Evolutionary conservation across 1,140 invertebrate genomes (phyloP).

Genomic region (Drosophila bipectinata): DNA sequence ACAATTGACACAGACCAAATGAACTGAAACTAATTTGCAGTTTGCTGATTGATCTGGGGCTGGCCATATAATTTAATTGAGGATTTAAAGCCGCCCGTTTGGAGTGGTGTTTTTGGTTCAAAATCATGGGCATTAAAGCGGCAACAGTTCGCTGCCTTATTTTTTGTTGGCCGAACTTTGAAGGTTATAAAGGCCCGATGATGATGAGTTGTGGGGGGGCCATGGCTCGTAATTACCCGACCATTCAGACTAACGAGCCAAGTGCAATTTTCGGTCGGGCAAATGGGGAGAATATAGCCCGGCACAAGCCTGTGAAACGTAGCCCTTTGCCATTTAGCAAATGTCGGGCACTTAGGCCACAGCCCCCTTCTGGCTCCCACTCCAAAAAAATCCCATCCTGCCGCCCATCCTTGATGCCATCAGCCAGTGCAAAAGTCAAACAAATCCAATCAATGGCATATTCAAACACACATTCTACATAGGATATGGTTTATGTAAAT

Average conservation of each 20-base stretch:
- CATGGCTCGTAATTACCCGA: constrained; percentile 56
- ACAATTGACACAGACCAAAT: constrained; percentile 28
- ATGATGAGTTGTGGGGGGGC: constrained; percentile 10
- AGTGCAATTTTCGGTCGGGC: constrained; percentile 57
- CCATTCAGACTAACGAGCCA: constrained; percentile 68
- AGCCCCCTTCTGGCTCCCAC: not conserved
- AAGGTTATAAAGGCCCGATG: constrained; percentile 27
- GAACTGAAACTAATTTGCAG: constrained; percentile 43
- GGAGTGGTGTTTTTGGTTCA: no score
- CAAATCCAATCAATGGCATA: constrained; percentile 76
- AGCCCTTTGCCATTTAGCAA: constrained; percentile 67
- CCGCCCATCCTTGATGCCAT: not conserved
- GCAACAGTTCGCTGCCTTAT: not conserved
- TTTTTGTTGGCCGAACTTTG: constrained; percentile 2
- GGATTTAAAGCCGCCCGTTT: not conserved
- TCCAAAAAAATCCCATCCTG: constrained; percentile 8
- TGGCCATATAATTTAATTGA: not conserved
- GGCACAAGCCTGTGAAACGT: constrained; percentile 39
- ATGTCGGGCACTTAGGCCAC: constrained; percentile 69
- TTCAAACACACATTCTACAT: constrained; percentile 18
- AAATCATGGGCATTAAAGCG: not conserved
- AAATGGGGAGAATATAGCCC: constrained; percentile 64
- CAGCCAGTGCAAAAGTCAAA: constrained; percentile 56
- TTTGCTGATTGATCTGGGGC: not conserved
- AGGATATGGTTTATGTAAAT: constrained; percentile 61